Conservation (phyloP, 2,113 vertebrate genomes). For the Apistogramma diplotaenia region DNA sequence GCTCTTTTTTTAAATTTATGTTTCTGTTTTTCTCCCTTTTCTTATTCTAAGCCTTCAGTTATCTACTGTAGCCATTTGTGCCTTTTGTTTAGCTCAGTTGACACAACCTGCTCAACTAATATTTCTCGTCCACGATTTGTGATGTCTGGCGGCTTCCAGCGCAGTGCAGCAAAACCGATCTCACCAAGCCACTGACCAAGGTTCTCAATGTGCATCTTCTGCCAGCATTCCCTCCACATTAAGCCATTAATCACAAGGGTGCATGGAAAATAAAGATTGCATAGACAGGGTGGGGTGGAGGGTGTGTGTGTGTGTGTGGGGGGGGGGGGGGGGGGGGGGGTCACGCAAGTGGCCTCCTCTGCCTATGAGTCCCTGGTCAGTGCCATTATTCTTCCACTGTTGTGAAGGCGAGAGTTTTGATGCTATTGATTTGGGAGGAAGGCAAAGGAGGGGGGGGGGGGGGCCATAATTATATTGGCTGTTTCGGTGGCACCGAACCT, state of each 20-base stretch:
- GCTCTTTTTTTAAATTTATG: not conserved
- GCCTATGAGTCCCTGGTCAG: conserved; percentile 37
- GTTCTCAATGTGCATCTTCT: conserved; percentile 26
- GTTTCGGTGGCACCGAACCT: conserved; percentile 46
- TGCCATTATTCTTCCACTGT: conserved; percentile 65
- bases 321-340: not conserved
- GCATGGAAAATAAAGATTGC: conserved; percentile 37
- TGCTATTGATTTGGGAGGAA: conserved; percentile 67
- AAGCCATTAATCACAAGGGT: conserved; percentile 52
- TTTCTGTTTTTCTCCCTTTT: not conserved
- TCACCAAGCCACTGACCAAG: conserved; percentile 19
- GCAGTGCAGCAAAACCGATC: not conserved
- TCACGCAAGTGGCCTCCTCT: conserved; percentile 54
- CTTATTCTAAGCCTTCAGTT: not conserved
- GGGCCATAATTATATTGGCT: conserved; percentile 53
- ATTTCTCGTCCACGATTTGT: conserved; percentile 12
- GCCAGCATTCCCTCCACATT: conserved; percentile 18
- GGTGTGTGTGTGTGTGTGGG: too few species aligned
- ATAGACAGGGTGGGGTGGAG: not conserved
- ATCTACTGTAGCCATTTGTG: not conserved
- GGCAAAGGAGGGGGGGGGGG: conserved; percentile 10
- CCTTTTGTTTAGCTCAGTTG: not conserved
- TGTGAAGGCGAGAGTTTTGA: conserved; percentile 61
- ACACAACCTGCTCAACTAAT: not conserved
- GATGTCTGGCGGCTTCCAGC: conserved; percentile 12